Evolutionary conservation across 2,797 vertebrate species (phyloP), one percentile per base, ranked within the genome.

Genomic region (Esox lucius): DNA sequence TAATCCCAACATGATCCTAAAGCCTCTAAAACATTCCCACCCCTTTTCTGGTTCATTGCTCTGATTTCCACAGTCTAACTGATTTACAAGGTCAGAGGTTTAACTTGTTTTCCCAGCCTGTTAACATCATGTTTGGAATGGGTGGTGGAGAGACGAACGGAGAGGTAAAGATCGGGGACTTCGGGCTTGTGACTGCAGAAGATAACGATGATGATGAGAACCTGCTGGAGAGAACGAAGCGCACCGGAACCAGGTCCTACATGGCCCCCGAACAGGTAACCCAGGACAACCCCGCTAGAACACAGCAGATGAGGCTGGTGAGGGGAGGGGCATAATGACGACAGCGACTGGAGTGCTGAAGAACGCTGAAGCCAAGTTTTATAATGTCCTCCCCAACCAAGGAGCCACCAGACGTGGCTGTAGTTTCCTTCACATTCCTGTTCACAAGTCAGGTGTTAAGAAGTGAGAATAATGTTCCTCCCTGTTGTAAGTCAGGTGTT

Each of bases 251-350:
- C 2, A 1, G 0, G 0, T 39, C 0, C 0, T 98, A 98, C 75
- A 98, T 97, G 96, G 96, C 96, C 66, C 96, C 96, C 75, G 97
- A 98, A 84, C 97, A 98, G 91, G 97, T 96, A 84, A 92, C 78
- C 70, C 39, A 42, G 5, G 5, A 42, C 5, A 42, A 42, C 39
- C 39, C 39, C 1, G 4, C 9, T 42, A 42, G 39, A 42, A 42
- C 5, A 42, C 28, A 31, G 28, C 28, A 31, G 28, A 31, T n/a
- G n/a, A n/a, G n/a, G n/a, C n/a, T n/a, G n/a, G n/a, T n/a, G n/a
- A n/a, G n/a, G 28, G 28, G 28, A 31, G 28, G 28, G 28, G 28
- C 28, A 3, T 31, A 31, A 31, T 31, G 28, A 31, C 31, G 28
- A 31, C 28, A 31, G 28, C 31, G 28, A 31, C 31, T 31, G 28